phyloP scores from a whole-genome alignment of 2,797 vertebrate genomes.

The Alectoris magna region DNA sequence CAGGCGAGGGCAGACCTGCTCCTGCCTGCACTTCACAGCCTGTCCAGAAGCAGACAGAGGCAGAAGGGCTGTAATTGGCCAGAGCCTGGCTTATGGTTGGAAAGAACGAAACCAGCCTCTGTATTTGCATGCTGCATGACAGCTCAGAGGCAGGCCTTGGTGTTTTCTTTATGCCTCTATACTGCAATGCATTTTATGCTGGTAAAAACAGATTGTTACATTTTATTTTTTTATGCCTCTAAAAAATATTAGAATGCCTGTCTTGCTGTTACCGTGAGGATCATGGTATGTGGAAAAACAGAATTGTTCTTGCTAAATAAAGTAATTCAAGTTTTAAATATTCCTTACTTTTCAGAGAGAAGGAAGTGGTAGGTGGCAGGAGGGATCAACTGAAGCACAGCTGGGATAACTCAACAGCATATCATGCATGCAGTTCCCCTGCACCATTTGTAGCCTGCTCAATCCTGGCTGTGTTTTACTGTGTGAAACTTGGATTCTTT shows the following conservation, averaged over 20 bases:
- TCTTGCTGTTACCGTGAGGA: neutral
- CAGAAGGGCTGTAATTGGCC: neutral
- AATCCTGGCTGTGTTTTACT: fast-evolving
- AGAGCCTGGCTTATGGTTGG: neutral
- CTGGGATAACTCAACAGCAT: neutral
- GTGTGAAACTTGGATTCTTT: neutral
- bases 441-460: neutral
- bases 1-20: neutral
- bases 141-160: fast-evolving
- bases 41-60: neutral
- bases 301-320: neutral
- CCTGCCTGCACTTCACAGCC: neutral
- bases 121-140: neutral
- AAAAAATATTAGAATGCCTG: neutral
- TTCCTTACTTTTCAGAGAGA: neutral
- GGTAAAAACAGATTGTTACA: neutral
- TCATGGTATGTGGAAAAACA: neutral
- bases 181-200: neutral
- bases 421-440: neutral
- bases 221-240: neutral
- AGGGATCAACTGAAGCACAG: neutral
- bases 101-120: neutral
- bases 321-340: neutral
- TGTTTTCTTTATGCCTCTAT: neutral
- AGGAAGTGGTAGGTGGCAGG: neutral